Evolutionary conservation across 2,888 invertebrate species (phyloP).

Genomic region (Acanthosepion pharaonis): DNA sequence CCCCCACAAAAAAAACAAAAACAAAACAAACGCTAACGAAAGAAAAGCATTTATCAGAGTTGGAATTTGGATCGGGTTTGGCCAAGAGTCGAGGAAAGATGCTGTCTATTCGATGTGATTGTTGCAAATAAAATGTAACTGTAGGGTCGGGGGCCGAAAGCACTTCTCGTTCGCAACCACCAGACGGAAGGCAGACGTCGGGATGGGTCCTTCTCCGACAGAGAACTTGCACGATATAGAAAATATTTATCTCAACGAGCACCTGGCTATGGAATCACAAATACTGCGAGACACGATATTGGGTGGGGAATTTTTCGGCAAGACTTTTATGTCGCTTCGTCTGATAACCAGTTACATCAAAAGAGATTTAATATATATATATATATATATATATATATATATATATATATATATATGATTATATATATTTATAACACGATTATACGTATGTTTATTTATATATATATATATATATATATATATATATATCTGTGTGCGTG

Average conservation of each 20-base stretch:
- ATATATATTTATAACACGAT: too few relatives aligned
- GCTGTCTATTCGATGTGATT: neutral
- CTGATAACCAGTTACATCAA: conserved; percentile 23
- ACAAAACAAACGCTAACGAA: too few relatives aligned
- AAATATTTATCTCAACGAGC: neutral
- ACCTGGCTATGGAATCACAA: neutral
- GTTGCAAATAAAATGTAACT: neutral
- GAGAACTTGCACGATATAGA: neutral
- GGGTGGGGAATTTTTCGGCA: neutral
- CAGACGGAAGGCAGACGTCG: neutral
- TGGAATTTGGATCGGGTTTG: too few relatives aligned
- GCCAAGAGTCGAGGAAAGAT: neutral
- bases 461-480: too few relatives aligned
- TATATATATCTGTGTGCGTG: too few relatives aligned
- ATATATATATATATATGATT: too few relatives aligned
- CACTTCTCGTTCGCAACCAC: neutral
- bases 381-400: too few relatives aligned
- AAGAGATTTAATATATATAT: neutral
- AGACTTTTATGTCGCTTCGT: neutral
- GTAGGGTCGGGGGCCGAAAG: conserved; percentile 1
- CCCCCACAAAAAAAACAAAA: fast-evolving
- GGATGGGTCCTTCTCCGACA: neutral
- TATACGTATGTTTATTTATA: too few relatives aligned
- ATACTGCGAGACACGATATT: neutral
- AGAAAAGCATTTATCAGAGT: too few relatives aligned